Evolutionary conservation across 2,113 vertebrate species (phyloP).

Genomic region (Sclerurus mexicanus): DNA sequence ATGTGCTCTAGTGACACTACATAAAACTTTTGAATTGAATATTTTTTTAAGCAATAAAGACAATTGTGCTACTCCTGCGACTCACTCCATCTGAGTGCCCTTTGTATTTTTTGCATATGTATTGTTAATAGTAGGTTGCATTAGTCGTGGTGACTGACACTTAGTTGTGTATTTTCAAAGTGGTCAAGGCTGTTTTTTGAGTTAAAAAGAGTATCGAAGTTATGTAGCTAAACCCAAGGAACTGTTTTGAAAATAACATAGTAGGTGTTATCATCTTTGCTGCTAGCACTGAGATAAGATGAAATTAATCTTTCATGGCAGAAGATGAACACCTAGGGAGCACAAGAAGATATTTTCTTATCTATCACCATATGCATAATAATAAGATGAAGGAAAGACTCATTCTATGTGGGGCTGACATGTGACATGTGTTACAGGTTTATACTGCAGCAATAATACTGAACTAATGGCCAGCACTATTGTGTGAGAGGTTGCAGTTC

Average conservation of each 20-base stretch:
- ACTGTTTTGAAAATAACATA: not conserved
- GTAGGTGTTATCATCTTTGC: not conserved
- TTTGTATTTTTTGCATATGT: not conserved
- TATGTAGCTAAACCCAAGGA: not conserved
- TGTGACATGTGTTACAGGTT: accelerated
- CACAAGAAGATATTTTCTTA: not conserved
- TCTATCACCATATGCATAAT: not conserved
- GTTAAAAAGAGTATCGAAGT: not conserved
- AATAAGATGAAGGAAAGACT: not conserved
- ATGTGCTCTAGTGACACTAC: not conserved
- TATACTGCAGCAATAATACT: not conserved
- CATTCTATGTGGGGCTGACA: not conserved
- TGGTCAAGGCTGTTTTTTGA: not conserved
- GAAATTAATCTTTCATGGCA: not conserved
- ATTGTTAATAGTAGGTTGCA: not conserved
- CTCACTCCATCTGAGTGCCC: not conserved
- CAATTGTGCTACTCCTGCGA: not conserved
- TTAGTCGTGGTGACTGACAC: not conserved
- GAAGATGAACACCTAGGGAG: not conserved
- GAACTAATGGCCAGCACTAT: accelerated
- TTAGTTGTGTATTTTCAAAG: not conserved
- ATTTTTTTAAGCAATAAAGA: not conserved
- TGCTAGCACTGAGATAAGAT: not conserved
- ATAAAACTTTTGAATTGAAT: not conserved
- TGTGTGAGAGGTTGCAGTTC: not conserved